These are phyloP conservation scores for Tenebrosternarchus preto DNA, from an alignment of 2,113 vertebrate genomes.

Conservation along the genomic window DNA sequence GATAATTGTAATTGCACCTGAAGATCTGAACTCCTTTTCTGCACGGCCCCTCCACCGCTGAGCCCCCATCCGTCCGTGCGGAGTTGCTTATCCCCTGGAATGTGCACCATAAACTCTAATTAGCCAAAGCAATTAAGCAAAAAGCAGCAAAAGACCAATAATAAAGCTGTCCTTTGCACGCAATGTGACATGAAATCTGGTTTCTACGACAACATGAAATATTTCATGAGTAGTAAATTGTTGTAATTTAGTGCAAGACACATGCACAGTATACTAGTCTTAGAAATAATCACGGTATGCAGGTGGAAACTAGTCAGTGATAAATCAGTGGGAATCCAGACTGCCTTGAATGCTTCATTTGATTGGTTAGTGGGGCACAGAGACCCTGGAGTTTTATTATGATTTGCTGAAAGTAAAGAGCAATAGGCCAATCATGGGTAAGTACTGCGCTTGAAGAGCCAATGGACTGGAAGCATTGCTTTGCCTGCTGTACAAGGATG, in stretches of 20 bases:
- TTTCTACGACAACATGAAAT: conserved; percentile 16
- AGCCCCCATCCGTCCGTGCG: conserved; percentile 25
- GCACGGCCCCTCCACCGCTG: neutral
- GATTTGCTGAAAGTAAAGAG: conserved; percentile 27
- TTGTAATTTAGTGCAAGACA: conserved; percentile 9
- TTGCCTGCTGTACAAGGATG: neutral
- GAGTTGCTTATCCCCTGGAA: conserved; percentile 40
- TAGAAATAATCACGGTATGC: neutral
- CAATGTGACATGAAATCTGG: conserved; percentile 43
- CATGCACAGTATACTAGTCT: conserved; percentile 2
- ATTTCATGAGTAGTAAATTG: conserved; percentile 26
- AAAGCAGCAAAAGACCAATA: conserved; percentile 30
- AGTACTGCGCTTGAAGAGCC: neutral
- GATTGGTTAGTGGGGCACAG: conserved; percentile 26
- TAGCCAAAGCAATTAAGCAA: conserved; percentile 38
- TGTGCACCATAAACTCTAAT: conserved; percentile 43
- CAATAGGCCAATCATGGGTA: conserved; percentile 29
- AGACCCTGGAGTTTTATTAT: conserved; percentile 18
- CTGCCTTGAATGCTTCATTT: conserved; percentile 1
- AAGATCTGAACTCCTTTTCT: conserved; percentile 24
- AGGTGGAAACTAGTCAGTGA: neutral
- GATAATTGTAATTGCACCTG: conserved; percentile 40
- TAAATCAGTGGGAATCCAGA: neutral
- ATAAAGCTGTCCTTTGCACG: conserved; percentile 14
- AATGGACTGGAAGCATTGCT: neutral